Evolutionary conservation across 2,797 vertebrate species (phyloP).

Genomic region (Eulemur albifrons): DNA sequence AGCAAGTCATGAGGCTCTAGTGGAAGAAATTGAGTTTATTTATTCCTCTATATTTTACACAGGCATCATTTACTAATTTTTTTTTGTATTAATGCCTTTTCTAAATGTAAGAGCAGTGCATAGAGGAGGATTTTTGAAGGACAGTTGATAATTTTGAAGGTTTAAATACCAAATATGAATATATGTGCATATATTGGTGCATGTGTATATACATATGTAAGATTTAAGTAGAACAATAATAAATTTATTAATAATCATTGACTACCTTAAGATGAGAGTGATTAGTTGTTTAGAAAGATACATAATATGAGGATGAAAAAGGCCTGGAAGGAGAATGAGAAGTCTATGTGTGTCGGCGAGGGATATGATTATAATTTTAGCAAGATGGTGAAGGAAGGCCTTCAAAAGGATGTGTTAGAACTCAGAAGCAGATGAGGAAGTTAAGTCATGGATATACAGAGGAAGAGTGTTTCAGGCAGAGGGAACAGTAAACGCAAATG

Average conservation of each 20-base stretch:
- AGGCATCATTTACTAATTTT: not conserved
- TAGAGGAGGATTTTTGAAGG: not conserved
- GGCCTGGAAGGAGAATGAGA: not conserved
- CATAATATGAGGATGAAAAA: not conserved
- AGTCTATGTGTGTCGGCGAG: not conserved
- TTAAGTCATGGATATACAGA: not conserved
- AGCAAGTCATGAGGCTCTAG: not conserved
- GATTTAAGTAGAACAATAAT: not conserved
- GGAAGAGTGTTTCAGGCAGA: not conserved
- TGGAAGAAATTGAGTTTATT: not conserved
- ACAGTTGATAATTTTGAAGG: not conserved
- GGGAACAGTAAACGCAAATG: not conserved
- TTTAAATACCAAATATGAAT: not conserved
- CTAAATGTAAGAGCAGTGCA: slow-evolving; percentile 10
- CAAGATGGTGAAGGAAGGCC: not conserved
- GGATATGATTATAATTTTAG: not conserved
- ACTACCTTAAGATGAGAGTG: not conserved
- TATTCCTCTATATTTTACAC: not conserved
- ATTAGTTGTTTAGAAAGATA: not conserved
- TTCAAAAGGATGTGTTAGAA: not conserved
- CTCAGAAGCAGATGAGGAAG: not conserved
- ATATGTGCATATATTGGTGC: too few relatives aligned
- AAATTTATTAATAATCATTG: not conserved
- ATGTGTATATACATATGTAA: not conserved
- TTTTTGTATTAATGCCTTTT: slow-evolving; percentile 1